Conservation (phyloP, 2,888 invertebrate genomes). For the Lysandra coridon region DNA sequence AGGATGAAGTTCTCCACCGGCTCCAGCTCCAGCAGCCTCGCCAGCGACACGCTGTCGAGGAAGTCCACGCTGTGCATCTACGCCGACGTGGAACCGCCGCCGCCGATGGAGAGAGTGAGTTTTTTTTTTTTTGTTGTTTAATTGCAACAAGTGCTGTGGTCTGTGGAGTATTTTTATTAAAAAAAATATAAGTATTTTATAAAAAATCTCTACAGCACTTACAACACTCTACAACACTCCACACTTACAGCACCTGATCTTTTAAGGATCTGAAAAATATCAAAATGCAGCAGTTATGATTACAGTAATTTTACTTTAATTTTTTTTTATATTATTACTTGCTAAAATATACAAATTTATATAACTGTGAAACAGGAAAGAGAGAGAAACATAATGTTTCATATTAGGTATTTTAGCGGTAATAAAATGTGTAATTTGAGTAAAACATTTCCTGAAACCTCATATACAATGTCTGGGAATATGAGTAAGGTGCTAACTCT, state of each 20-base stretch:
- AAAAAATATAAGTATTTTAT: too few relatives aligned
- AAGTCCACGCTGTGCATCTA: slow-evolving; percentile 85
- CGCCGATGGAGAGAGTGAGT: slow-evolving; percentile 79
- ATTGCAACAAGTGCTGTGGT: too few relatives aligned
- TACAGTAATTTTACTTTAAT: too few relatives aligned
- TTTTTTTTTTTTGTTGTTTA: too few relatives aligned
- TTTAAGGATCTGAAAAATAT: too few relatives aligned
- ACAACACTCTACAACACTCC: too few relatives aligned
- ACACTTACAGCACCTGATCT: too few relatives aligned
- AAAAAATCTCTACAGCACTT: too few relatives aligned
- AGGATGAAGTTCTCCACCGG: slow-evolving; percentile 83
- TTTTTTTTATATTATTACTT: background rate
- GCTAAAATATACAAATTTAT: background rate
- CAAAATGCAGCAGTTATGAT: too few relatives aligned
- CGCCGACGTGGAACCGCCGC: slow-evolving; percentile 76
- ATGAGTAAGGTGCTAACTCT: background rate
- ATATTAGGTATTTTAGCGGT: background rate
- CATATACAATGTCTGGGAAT: background rate
- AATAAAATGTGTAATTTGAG: slow-evolving; percentile 6
- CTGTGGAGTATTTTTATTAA: too few relatives aligned
- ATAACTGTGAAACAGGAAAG: background rate
- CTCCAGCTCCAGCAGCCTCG: slow-evolving; percentile 83
- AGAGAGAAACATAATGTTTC: background rate
- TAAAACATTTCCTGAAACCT: slow-evolving; percentile 14
- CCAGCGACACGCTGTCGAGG: slow-evolving; percentile 83